Evolutionary conservation across 2,113 vertebrate species (phyloP), one percentile per base, ranked within the genome.

Genomic region (Psittacara wagleri): DNA sequence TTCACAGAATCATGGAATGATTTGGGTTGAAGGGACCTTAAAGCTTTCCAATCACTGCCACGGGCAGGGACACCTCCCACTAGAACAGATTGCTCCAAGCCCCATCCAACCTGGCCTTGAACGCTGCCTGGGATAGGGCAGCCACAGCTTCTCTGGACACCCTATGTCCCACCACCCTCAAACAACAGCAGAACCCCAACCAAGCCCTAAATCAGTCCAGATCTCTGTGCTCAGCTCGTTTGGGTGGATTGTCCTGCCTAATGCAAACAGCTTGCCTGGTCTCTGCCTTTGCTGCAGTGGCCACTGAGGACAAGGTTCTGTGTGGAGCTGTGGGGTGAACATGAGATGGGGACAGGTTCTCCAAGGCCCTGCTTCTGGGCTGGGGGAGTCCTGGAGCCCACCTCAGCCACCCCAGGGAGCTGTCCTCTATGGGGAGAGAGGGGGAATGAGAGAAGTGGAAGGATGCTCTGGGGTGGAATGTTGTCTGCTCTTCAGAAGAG

Each of bases 351-450:
- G 29, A 10, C 29, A 9, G 9, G 43, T 51, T 12, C 39, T 57
- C n/a, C 57, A 4, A 13, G 10, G 15, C 13, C 27, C 46, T 24
- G 37, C 17, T 41, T 25, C 62, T 13, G 54, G 61, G 12, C n/a
- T 77, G 59, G 20, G 23, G 24, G 6, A 41, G 28, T 28, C 3
- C 48, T 0, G 0, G 4, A 0, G 1, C 31, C 37, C 19, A 10
- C 23, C 3, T 11, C 5, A 19, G 23, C 4, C 33, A 12, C 17
- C 24, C 19, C 0, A 31, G 41, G 57, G n/a, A 70, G n/a, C 54
- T 18, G 24, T 16, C 20, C 0, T 43, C 54, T 16, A 2, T 0
- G 6, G 54, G 52, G n/a, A 51, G 69, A 82, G 27, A 59, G 31
- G 28, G 61, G 41, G 19, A n/a, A 2, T 2, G 25, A 66, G 62